These are phyloP conservation scores for Cheilosia soror DNA, from an alignment of 2,888 invertebrate genomes.

Conservation along the genomic window DNA sequence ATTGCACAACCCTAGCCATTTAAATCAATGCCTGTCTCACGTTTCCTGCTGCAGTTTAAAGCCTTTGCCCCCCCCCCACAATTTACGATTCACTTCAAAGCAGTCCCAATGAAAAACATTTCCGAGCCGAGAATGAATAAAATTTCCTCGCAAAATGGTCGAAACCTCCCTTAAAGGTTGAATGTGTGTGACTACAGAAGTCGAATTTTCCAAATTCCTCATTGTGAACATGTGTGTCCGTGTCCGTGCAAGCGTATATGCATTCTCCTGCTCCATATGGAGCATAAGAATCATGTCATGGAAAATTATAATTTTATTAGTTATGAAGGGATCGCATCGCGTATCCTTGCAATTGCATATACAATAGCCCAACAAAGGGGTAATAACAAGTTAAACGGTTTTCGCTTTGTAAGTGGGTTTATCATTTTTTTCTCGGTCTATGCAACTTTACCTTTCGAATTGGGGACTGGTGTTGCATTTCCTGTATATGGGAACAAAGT, in stretches of 20 bases:
- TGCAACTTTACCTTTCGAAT: slow-evolving; percentile 22
- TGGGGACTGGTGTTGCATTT: slow-evolving; percentile 45
- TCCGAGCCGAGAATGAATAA: background rate
- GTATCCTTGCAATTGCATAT: slow-evolving; percentile 35
- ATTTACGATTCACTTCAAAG: background rate
- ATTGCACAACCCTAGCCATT: background rate
- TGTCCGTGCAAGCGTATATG: background rate
- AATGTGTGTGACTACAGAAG: background rate
- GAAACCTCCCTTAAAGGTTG: background rate
- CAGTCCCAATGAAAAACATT: background rate
- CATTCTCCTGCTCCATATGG: slow-evolving; percentile 11
- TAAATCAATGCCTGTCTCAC: background rate
- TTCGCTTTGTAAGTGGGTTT: slow-evolving; percentile 41
- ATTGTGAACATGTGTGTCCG: background rate
- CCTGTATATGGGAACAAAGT: background rate
- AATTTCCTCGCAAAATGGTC: background rate
- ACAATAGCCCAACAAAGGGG: slow-evolving; percentile 37
- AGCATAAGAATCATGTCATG: slow-evolving; percentile 42
- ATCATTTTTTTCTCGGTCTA: background rate
- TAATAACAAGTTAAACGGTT: slow-evolving; percentile 65
- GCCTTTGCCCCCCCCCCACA: background rate
- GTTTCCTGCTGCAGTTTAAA: background rate
- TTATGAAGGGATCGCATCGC: slow-evolving; percentile 47
- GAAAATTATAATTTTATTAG: slow-evolving; percentile 61
- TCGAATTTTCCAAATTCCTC: background rate